A percentile compares a stretch with the other conserved stretches of the same genome.
Evolutionary conservation across 1,140 invertebrate genomes (phyloP).

Genomic region (Cyphomyrmex costatus): DNA sequence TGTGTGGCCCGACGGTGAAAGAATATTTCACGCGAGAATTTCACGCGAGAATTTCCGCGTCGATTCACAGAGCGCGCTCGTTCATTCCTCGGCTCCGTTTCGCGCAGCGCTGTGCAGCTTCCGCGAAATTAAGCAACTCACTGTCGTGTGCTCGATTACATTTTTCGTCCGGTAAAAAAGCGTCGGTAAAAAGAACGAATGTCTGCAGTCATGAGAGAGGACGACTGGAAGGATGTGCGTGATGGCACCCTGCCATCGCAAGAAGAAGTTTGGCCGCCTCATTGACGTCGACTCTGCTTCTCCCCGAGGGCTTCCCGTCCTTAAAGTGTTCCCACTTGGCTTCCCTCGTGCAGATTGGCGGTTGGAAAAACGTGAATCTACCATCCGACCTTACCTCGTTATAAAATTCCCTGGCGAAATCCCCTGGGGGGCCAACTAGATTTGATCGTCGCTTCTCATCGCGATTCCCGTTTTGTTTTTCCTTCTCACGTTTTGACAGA

Average conservation of each 20-base stretch:
- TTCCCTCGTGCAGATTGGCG: slow-evolving; percentile 58
- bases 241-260: slow-evolving; percentile 49
- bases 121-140: slow-evolving; percentile 50
- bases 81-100: background rate
- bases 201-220: slow-evolving; percentile 27
- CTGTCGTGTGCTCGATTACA: slow-evolving; percentile 48
- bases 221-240: slow-evolving; percentile 21
- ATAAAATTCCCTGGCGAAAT: slow-evolving; percentile 64
- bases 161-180: slow-evolving; percentile 31
- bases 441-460: slow-evolving; percentile 43
- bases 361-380: slow-evolving; percentile 55
- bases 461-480: background rate
- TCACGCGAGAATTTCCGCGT: slow-evolving; percentile 31
- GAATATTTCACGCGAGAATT: slow-evolving; percentile 43
- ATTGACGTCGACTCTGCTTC: slow-evolving; percentile 64
- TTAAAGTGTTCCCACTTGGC: slow-evolving; percentile 56
- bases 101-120: background rate
- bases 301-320: slow-evolving; percentile 56
- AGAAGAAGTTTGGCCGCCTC: slow-evolving; percentile 57
- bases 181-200: slow-evolving; percentile 33
- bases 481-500: slow-evolving; percentile 53
- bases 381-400: slow-evolving; percentile 63
- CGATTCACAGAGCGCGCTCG: slow-evolving; percentile 30
- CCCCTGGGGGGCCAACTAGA: slow-evolving; percentile 41
- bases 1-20: background rate